Conservation (phyloP, 2,888 invertebrate genomes). For the Lysandra coridon region DNA sequence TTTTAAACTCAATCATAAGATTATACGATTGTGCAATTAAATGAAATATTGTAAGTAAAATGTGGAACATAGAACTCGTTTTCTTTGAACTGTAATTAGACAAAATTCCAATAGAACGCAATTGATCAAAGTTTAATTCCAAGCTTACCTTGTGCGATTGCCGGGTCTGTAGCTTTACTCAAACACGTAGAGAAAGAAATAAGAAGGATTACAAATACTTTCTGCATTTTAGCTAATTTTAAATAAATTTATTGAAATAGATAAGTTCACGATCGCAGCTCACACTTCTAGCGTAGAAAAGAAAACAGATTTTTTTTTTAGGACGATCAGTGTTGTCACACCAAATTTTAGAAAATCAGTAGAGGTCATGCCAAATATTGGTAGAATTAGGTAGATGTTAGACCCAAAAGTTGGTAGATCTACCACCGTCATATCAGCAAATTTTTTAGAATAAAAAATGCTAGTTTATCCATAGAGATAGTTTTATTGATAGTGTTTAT, state of each 20-base stretch:
- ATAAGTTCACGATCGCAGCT: background rate
- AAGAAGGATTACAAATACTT: slow-evolving; percentile 63
- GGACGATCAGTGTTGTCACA: no score
- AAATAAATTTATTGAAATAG: background rate
- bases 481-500: no score
- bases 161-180: slow-evolving; percentile 47
- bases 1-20: background rate
- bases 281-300: slow-evolving; percentile 10
- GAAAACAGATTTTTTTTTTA: slow-evolving; percentile 10
- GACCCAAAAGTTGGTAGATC: no score
- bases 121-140: slow-evolving; percentile 39
- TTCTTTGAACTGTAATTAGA: slow-evolving; percentile 42
- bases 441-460: no score
- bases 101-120: slow-evolving; percentile 55
- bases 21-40: slow-evolving; percentile 9
- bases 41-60: background rate
- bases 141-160: slow-evolving; percentile 48
- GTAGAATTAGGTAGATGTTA: no score
- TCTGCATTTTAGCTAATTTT: slow-evolving; percentile 55
- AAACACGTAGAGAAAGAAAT: slow-evolving; percentile 60
- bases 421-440: no score
- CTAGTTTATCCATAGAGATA: no score
- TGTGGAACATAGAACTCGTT: slow-evolving; percentile 21
- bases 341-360: no score
- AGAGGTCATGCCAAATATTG: no score